These are phyloP conservation scores for Zeus faber DNA, from an alignment of 2,113 vertebrate genomes.

Conservation along the genomic window DNA sequence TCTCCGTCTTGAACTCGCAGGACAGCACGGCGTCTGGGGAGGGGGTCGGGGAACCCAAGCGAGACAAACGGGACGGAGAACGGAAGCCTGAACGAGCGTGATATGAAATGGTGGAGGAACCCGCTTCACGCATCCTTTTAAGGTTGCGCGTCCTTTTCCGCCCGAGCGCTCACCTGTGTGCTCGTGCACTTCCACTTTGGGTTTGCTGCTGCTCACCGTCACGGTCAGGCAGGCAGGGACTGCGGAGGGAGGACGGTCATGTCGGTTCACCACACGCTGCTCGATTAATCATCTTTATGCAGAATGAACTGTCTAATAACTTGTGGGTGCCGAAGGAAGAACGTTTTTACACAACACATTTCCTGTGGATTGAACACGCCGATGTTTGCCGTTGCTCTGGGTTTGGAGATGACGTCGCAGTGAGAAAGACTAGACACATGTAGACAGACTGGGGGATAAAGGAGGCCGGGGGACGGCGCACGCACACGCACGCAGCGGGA, in stretches of 20 bases:
- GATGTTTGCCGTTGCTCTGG: too few species aligned
- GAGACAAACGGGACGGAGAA: too few species aligned
- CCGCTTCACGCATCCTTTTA: too few species aligned
- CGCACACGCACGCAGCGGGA: not conserved
- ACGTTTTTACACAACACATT: too few species aligned
- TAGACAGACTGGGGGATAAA: not conserved
- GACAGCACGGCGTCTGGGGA: constrained; percentile 80
- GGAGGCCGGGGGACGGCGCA: not conserved
- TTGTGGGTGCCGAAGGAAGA: too few species aligned
- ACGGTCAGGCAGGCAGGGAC: constrained; percentile 58
- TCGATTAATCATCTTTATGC: too few species aligned
- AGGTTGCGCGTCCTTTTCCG: too few species aligned
- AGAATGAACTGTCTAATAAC: too few species aligned
- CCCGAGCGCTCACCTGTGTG: constrained; percentile 65
- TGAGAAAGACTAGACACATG: constrained; percentile 2
- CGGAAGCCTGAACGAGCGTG: not conserved
- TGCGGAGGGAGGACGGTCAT: constrained; percentile 23
- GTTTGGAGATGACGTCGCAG: not conserved
- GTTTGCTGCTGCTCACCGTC: constrained; percentile 66
- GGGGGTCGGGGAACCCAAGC: not conserved
- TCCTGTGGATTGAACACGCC: too few species aligned
- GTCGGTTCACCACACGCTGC: not conserved
- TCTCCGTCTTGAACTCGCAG: constrained; percentile 82
- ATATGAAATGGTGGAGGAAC: too few species aligned
- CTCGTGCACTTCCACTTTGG: constrained; percentile 69